A percentile compares a stretch with the other conserved stretches of the same genome.
phyloP scores from a whole-genome alignment of 2,797 vertebrate species.

The Selene dorsalis region DNA sequence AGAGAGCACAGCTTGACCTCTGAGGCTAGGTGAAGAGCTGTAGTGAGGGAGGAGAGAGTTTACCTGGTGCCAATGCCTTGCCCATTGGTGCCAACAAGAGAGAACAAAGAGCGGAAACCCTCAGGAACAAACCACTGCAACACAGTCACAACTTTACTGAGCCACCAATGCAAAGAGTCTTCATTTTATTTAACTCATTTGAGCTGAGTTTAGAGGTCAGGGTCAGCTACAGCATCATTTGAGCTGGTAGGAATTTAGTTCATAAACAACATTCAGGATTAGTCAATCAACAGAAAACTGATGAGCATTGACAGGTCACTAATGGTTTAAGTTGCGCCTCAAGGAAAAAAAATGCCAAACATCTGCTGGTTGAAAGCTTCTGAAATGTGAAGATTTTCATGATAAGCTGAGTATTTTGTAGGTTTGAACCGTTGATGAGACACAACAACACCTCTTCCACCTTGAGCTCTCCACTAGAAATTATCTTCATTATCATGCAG shows the following conservation, averaged over 20 bases:
- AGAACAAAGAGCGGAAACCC: conserved; percentile 95
- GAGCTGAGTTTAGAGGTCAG: background rate
- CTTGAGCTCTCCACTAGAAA: background rate
- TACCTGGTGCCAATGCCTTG: conserved; percentile 99
- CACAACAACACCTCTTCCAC: background rate
- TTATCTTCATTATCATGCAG: background rate
- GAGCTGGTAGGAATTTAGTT: background rate
- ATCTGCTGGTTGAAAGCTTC: no score
- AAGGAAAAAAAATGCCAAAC: no score
- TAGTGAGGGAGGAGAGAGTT: conserved; percentile 3
- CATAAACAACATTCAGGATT: background rate
- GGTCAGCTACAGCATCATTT: background rate
- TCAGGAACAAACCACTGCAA: conserved; percentile 96
- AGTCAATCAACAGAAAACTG: background rate
- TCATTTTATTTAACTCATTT: background rate
- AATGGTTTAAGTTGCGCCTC: no score
- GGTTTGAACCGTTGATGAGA: background rate
- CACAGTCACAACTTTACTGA: conserved; percentile 29
- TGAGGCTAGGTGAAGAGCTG: background rate
- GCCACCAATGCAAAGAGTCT: background rate
- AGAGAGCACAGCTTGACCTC: background rate
- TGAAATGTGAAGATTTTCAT: no score
- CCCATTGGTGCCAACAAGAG: conserved; percentile 96
- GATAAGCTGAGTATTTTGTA: no score
- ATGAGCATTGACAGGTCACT: no score